A percentile compares a stretch with the other conserved stretches of the same genome.
Evolutionary conservation across 2,797 vertebrate genomes (phyloP).

Genomic region (Pangasius krempfi): DNA sequence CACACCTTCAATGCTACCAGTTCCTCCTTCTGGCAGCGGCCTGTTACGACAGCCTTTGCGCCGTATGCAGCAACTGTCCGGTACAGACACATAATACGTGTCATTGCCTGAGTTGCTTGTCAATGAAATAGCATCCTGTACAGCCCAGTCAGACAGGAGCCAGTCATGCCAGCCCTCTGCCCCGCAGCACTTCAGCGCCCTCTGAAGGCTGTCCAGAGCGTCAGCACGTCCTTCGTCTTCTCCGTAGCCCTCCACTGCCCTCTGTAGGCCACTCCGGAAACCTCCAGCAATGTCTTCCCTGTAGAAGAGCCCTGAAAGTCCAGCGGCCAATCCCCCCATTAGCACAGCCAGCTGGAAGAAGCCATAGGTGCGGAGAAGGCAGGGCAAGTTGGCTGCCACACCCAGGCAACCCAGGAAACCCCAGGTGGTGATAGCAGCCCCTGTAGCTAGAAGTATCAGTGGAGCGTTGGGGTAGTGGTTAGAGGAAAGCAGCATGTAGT

Average conservation of each 20-base stretch:
- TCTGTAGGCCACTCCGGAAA: constrained; percentile 81
- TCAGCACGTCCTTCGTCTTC: constrained; percentile 82
- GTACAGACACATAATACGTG: constrained; percentile 75
- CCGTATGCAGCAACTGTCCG: constrained; percentile 83
- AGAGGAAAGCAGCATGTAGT: constrained; percentile 83
- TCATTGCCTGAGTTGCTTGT: constrained; percentile 61
- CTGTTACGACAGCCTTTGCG: constrained; percentile 80
- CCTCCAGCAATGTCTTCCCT: constrained; percentile 81
- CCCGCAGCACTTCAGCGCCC: constrained; percentile 83
- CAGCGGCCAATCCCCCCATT: constrained; percentile 76
- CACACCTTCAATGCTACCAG: constrained; percentile 49
- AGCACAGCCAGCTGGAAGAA: constrained; percentile 81
- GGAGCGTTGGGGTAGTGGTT: constrained; percentile 82
- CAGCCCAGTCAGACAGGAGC: constrained; percentile 82
- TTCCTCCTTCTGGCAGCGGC: constrained; percentile 66
- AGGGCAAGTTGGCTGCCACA: constrained; percentile 82
- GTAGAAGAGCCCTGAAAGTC: constrained; percentile 85
- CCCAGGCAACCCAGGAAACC: constrained; percentile 88
- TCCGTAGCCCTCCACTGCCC: constrained; percentile 78
- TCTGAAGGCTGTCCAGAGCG: constrained; percentile 84
- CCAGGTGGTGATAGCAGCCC: constrained; percentile 81
- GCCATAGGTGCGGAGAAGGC: constrained; percentile 81
- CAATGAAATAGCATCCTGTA: constrained; percentile 67
- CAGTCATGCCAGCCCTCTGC: constrained; percentile 86
- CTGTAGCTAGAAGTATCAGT: constrained; percentile 79